Base-by-base conservation (phyloP, 1,140 invertebrate species). In the Brachystomella parvula region DNA sequence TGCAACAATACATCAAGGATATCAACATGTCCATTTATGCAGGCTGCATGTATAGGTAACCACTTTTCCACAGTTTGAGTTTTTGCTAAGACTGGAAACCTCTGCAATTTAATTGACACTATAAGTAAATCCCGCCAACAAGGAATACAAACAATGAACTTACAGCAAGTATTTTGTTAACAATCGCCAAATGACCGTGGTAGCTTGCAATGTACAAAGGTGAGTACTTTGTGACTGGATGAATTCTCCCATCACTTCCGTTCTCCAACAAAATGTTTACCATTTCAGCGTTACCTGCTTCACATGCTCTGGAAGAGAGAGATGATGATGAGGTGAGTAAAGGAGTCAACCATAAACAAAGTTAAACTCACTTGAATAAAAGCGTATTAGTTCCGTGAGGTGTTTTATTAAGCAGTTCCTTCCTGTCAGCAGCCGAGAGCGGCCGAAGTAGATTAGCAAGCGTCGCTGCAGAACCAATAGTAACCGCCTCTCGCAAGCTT, bases 181-280 rank as follows among this genome's bases (percentile, higher is more conserved):
- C 87, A 63, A 96, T 89, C 57, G 91, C 87, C 66, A 83, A 79
- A 77, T 89, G 85, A 1, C 91, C 92, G 76, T 90, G 88, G 75
- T 92, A 89, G 75, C 89, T 89, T 6, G 94, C 90, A 59, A 93
- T 88, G 77, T 98, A 96, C 0, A 98, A 79, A 0, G 95, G 92
- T 3, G 91, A 92, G 77, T 96, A 94, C 74, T 90, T 88, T 0
- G 92, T 95, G 6, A 92, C 86, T 6, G 89, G 86, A 80, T 96
- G 91, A 35, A 86, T 86, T 39, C 90, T 82, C 12, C 89, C 89
- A 79, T 95, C 91, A 0, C 92, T 91, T 12, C 89, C 88, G 64
- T 87, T 79, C 17, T 88, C 86, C 33, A 98, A 75, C 29, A 98
- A 79, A 3, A 89, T 77, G 60, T 85, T 80, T 0, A 94, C 91